Evolutionary conservation across 2,888 invertebrate species (phyloP).

Genomic region (Eristalinus aeneus): DNA sequence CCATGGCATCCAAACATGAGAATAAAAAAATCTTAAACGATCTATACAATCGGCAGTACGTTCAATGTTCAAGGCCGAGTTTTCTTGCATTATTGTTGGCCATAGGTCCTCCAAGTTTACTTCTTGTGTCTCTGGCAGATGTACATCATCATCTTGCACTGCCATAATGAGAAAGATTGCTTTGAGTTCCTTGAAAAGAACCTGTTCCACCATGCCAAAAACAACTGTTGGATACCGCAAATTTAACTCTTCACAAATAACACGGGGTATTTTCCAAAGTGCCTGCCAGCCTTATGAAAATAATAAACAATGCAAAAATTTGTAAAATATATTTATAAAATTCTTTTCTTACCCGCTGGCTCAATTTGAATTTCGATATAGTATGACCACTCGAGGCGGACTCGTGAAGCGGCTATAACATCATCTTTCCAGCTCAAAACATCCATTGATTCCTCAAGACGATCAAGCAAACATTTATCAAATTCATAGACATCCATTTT

Average conservation of each 20-base stretch:
- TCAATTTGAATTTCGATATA: conserved; percentile 83
- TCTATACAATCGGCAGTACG: conserved; percentile 83
- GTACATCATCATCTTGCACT: conserved; percentile 83
- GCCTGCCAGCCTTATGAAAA: conserved; percentile 83
- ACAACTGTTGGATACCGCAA: conserved; percentile 84
- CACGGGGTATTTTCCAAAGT: conserved; percentile 84
- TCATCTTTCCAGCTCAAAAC: conserved; percentile 81
- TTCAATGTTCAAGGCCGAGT: conserved; percentile 81
- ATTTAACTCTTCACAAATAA: conserved; percentile 82
- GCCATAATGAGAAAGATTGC: conserved; percentile 82
- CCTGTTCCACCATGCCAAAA: conserved; percentile 82
- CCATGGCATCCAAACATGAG: conserved; percentile 85
- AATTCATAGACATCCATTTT: conserved; percentile 83
- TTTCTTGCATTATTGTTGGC: conserved; percentile 83
- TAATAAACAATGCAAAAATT: background rate
- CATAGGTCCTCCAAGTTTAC: conserved; percentile 83
- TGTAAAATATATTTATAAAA: background rate
- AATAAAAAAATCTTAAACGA: conserved; percentile 83
- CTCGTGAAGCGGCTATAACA: conserved; percentile 81
- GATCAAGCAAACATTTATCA: conserved; percentile 83
- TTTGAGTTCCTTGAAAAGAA: conserved; percentile 81
- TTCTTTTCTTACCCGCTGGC: conserved; percentile 77
- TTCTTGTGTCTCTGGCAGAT: conserved; percentile 82
- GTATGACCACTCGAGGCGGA: conserved; percentile 82
- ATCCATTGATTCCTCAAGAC: conserved; percentile 82